phyloP scores from a whole-genome alignment of 2,888 invertebrate genomes.

The Eupithecia subfuscata region DNA sequence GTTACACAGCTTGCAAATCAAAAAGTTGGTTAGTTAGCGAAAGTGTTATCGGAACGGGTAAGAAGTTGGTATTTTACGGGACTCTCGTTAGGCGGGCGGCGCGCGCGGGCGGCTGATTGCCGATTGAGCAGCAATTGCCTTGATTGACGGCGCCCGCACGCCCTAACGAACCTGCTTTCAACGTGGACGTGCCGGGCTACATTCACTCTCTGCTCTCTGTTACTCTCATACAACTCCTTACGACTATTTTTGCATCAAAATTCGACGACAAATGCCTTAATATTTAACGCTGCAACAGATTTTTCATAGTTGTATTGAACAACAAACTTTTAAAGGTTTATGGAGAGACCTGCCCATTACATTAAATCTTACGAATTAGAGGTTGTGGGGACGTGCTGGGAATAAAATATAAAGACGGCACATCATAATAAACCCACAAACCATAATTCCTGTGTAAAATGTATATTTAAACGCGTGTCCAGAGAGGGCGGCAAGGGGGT shows the following conservation, averaged over 20 bases:
- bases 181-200: slow-evolving; percentile 65
- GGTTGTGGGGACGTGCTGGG: background rate
- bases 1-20: slow-evolving; percentile 53
- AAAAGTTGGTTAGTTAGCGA: slow-evolving; percentile 56
- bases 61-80: slow-evolving; percentile 74
- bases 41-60: slow-evolving; percentile 64
- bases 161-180: slow-evolving; percentile 80
- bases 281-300: background rate
- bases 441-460: slow-evolving; percentile 53
- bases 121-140: slow-evolving; percentile 84
- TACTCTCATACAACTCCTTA: slow-evolving; percentile 24
- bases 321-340: background rate
- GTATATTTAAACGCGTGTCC: slow-evolving; percentile 71
- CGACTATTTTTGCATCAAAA: slow-evolving; percentile 12
- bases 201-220: slow-evolving; percentile 31
- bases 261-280: background rate
- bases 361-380: background rate
- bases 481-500: slow-evolving; percentile 59
- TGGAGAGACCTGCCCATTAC: background rate
- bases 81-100: slow-evolving; percentile 73
- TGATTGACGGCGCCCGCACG: slow-evolving; percentile 68
- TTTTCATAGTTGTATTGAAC: background rate
- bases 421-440: slow-evolving; percentile 5
- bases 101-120: slow-evolving; percentile 72
- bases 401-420: slow-evolving; percentile 4